Evolutionary conservation across 1,140 invertebrate genomes (phyloP).

Genomic region (Caligus rogercresseyi): DNA sequence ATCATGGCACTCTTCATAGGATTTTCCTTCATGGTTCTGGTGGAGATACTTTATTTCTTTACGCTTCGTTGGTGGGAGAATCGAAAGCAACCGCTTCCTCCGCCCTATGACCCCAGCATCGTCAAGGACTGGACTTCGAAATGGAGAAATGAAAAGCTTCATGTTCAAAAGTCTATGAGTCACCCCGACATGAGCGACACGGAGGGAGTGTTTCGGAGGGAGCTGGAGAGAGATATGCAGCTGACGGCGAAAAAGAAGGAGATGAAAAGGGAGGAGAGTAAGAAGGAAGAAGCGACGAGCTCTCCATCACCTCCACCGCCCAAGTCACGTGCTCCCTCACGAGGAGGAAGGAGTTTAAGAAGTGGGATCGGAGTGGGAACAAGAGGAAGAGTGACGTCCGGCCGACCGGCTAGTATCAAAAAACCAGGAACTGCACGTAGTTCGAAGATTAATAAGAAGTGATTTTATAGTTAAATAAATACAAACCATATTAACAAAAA

Average conservation of each 20-base stretch:
- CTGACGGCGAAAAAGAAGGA: background rate
- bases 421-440: background rate
- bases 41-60: slow-evolving; percentile 10
- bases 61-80: slow-evolving; percentile 5
- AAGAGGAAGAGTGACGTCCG: background rate
- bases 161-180: background rate
- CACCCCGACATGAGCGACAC: background rate
- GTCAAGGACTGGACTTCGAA: background rate
- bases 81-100: background rate
- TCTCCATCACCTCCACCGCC: background rate
- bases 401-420: background rate
- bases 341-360: background rate
- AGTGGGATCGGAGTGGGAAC: background rate
- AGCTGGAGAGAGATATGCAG: background rate
- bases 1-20: slow-evolving; percentile 10
- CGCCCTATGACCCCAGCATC: background rate
- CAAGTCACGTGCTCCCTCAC: background rate
- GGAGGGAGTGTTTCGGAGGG: background rate
- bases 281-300: background rate
- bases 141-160: background rate
- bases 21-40: background rate
- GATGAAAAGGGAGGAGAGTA: background rate
- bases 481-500: no score
- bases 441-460: background rate
- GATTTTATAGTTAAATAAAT: background rate